phyloP scores from a whole-genome alignment of 2,113 vertebrate genomes.

The Rousettus leschenaultii region DNA sequence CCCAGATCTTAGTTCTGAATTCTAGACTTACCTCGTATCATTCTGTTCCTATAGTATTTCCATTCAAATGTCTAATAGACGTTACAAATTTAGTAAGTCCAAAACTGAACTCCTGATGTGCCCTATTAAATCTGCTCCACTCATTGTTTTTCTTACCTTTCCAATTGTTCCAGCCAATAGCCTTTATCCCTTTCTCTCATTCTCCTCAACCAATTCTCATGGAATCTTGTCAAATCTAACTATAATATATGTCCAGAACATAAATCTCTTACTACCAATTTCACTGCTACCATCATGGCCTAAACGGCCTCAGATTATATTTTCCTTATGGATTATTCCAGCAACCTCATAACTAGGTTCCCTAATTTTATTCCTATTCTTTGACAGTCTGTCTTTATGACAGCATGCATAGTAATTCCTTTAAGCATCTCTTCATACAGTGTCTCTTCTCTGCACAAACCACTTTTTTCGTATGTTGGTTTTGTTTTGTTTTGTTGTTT shows the following conservation, averaged over 20 bases:
- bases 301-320: too few relatives aligned
- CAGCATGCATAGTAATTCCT: neutral
- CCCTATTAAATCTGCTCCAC: too few relatives aligned
- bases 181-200: neutral
- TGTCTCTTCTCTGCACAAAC: neutral
- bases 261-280: neutral
- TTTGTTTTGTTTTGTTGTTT: neutral
- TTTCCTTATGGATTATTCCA: neutral
- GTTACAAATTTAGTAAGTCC: neutral
- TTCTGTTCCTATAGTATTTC: neutral
- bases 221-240: neutral
- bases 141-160: neutral
- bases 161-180: neutral
- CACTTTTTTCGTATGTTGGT: neutral
- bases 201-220: accelerated
- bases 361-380: neutral
- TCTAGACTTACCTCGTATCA: neutral
- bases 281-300: neutral
- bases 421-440: neutral
- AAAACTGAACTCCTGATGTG: neutral
- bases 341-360: neutral
- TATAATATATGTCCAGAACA: neutral
- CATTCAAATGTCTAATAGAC: neutral
- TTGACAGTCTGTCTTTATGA: neutral
- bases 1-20: neutral